phyloP scores from a whole-genome alignment of 2,113 vertebrate genomes.

The Podiceps cristatus region DNA sequence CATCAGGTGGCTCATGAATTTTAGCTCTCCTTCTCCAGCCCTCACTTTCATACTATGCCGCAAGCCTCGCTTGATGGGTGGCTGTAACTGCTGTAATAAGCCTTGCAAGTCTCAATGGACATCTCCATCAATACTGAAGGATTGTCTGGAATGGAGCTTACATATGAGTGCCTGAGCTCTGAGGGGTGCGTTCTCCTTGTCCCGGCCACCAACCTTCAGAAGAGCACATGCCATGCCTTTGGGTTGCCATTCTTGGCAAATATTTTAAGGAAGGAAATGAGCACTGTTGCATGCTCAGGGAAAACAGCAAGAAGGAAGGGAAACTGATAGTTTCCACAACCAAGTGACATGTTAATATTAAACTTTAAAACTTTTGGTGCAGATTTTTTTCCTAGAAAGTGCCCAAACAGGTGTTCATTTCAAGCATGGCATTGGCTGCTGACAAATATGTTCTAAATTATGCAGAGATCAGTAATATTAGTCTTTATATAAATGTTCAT shows the following conservation, averaged over 20 bases:
- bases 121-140: fast-evolving
- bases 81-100: neutral
- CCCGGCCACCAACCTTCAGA: neutral
- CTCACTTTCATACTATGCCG: neutral
- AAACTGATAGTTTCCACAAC: neutral
- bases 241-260: neutral
- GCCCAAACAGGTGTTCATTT: neutral
- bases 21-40: neutral
- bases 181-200: neutral
- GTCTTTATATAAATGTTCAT: neutral
- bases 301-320: neutral
- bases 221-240: neutral
- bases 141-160: neutral
- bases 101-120: neutral
- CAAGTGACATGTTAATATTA: neutral
- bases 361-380: neutral
- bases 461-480: neutral
- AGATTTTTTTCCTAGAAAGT: neutral
- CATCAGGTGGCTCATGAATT: neutral
- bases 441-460: neutral
- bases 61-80: neutral
- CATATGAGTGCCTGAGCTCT: neutral
- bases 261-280: neutral
- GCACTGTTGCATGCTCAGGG: neutral
- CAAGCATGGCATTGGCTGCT: neutral